Evolutionary conservation across 1,140 invertebrate genomes (phyloP), one percentile per base, ranked within the genome.

Genomic region (Marisa cornuarietis): DNA sequence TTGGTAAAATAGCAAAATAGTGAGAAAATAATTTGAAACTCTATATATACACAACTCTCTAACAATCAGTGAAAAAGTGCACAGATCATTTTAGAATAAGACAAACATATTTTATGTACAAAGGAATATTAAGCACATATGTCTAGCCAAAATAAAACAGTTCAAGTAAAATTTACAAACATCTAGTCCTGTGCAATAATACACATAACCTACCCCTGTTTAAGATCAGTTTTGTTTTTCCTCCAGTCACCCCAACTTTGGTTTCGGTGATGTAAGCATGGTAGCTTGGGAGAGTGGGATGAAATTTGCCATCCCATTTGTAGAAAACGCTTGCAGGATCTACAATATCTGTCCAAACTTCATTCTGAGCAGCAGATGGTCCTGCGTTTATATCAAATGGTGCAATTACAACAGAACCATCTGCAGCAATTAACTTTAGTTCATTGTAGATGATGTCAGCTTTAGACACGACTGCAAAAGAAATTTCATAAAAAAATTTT

Each of bases 271-370:
- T 68, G 76, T 68, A 77, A 9, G 62, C 76, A 42, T 65, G 65
- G n/a, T 20, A 24, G 76, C 22, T 7, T 20, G 76, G 76, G 18
- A 69, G 24, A 0, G 63, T 22, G 1, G 14, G 7, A 7, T 8
- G 18, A 49, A 52, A 77, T 5, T 77, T n/a, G 49, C 62, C 5
- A 0, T 66, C 42, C 31, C 65, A 68, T 65, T 77, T 49, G 65
- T 68, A 77, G 26, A 49, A 49, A 6, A 77, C 9, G 22, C 62
- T 68, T 22, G n/a, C 24, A 22, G 76, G 76, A 42, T 24, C 26
- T 62, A 68, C 51, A 65, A 66, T 22, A 65, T 77, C 54, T 31
- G 76, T 68, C 76, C 76, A 77, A 1, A 18, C 66, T 20, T 62
- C 63, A n/a, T 49, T 11, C 65, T 77, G 76, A 22, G 72, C n/a